phyloP scores from a whole-genome alignment of 2,113 vertebrate genomes.

The Xyliphius kryptos region DNA sequence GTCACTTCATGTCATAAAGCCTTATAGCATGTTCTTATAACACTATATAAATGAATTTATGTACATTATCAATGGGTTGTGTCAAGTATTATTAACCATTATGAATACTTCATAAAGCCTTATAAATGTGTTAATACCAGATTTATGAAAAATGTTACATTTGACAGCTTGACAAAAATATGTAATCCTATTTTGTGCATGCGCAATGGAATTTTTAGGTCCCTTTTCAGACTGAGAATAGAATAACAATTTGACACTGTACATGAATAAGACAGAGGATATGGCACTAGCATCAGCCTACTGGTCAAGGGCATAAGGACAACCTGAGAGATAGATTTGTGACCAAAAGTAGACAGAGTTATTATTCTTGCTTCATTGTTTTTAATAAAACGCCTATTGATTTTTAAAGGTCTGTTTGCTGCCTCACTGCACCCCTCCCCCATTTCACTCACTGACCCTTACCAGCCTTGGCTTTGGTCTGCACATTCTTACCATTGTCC shows the following conservation, averaged over 20 bases:
- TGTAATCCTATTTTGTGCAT: too few species aligned
- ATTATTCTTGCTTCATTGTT: conserved; percentile 7
- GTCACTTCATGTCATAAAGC: too few species aligned
- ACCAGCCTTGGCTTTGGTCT: not conserved
- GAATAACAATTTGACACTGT: conserved; percentile 5
- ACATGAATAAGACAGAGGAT: conserved; percentile 11
- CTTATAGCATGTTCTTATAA: too few species aligned
- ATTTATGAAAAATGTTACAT: too few species aligned
- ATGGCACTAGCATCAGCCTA: not conserved
- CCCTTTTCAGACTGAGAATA: conserved; percentile 22
- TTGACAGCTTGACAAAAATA: too few species aligned
- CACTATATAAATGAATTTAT: too few species aligned
- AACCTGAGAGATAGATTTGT: not conserved
- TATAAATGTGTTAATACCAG: too few species aligned
- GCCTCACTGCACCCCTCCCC: not conserved
- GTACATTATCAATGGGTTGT: too few species aligned
- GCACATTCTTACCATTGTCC: not conserved
- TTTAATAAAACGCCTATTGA: conserved; percentile 19
- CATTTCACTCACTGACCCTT: too few species aligned
- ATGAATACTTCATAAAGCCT: too few species aligned
- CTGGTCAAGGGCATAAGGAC: conserved; percentile 20
- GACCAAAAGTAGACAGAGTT: not conserved
- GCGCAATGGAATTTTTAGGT: too few species aligned
- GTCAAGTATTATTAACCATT: too few species aligned
- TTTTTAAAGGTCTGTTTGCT: not conserved